Evolutionary conservation across 2,113 vertebrate species (phyloP).

Genomic region (Pteropus alecto): DNA sequence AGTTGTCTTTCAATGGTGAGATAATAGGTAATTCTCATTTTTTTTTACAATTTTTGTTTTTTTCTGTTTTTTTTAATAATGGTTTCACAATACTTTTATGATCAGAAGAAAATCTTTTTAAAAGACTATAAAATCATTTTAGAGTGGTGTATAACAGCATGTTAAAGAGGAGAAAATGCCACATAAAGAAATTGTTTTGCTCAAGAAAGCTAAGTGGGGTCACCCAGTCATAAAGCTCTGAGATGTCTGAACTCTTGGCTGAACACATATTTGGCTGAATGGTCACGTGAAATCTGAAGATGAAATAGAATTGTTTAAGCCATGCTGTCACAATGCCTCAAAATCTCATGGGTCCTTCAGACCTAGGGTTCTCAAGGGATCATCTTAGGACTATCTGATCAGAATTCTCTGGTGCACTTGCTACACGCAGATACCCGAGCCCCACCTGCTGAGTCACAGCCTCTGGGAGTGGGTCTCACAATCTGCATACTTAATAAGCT

Average conservation of each 20-base stretch:
- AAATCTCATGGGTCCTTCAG: background rate
- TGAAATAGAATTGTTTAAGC: background rate
- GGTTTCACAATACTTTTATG: background rate
- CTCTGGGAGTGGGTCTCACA: background rate
- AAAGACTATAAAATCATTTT: background rate
- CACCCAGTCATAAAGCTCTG: background rate
- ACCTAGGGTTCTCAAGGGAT: background rate
- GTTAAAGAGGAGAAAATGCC: background rate
- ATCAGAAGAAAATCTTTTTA: background rate
- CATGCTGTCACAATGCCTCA: background rate
- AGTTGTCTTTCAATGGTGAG: background rate
- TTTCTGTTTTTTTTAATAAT: background rate
- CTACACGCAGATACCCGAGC: fast-evolving
- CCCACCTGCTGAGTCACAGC: background rate
- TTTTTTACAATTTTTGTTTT: background rate
- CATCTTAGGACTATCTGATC: background rate
- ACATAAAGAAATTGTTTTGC: background rate
- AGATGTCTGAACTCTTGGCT: background rate
- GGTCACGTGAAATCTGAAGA: background rate
- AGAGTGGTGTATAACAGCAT: background rate
- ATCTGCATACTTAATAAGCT: background rate
- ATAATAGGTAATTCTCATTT: background rate
- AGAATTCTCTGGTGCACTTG: background rate
- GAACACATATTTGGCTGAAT: background rate
- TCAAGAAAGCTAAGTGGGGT: background rate